Percentiles rank a stretch among this genome's conserved stretches.
Conservation (phyloP, 2,888 invertebrate genomes). For the Oasisia sp. region DNA sequence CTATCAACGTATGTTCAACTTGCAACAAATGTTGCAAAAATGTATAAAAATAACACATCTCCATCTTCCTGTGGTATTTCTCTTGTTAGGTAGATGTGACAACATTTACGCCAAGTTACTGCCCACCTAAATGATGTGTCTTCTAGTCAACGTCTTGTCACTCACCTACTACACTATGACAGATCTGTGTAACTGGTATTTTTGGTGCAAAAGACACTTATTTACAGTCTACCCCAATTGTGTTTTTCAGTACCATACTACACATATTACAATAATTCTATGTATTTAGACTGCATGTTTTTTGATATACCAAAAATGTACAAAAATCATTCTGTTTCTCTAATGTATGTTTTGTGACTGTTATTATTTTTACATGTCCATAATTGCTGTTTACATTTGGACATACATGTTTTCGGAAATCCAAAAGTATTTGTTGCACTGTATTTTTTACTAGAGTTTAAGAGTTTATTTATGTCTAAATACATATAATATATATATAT, state of each 20-base stretch:
- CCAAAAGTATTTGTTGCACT: no score
- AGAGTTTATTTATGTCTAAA: no score
- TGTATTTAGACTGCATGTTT: no score
- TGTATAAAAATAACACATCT: background rate
- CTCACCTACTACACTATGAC: background rate
- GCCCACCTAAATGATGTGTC: background rate
- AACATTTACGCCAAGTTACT: background rate
- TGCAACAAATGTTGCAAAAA: background rate
- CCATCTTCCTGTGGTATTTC: background rate
- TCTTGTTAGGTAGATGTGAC: background rate
- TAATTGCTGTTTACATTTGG: no score
- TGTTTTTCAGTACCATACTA: background rate
- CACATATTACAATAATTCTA: no score
- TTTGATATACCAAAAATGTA: no score
- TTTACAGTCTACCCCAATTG: background rate
- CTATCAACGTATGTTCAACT: background rate
- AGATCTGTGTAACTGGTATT: background rate
- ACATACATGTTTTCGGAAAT: no score
- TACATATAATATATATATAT: background rate
- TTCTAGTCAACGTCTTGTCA: background rate
- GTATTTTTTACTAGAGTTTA: no score
- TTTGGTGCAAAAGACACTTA: background rate
- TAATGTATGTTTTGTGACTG: no score
- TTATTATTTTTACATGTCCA: no score
- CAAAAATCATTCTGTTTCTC: no score